Base-by-base conservation (phyloP, 1,140 invertebrate genomes). In the Chelonus insularis region DNA sequence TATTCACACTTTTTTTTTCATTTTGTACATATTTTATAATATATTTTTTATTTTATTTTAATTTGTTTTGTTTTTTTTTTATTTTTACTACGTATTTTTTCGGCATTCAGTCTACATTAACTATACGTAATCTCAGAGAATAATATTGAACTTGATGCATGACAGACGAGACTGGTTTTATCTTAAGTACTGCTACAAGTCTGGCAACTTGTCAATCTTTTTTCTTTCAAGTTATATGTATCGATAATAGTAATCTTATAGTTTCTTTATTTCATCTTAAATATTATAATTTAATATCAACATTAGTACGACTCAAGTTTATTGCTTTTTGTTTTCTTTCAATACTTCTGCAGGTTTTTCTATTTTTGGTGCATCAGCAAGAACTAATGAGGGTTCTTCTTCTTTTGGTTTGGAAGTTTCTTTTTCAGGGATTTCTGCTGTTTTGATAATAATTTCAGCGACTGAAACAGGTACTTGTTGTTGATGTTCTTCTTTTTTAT, bases 131-230 rank as follows among this genome's bases (percentile, higher is more conserved):
- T 39, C 23, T 23, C 29, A 45, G 23, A 20, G 41, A 63, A 48
- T 50, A 62, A 59, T 45, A 66, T 64, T 58, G 51, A 63, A 64
- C 66, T 68, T 58, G 65, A 63, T 62, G 57, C 48, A 63, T 41
- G 20, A 65, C 64, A 61, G 67, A 66, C 72, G 69, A 76, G 71
- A 72, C 72, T 72, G 75, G 71, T 51, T 48, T 39, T 51, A 9
- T 14, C 25, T 39, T 29, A 39, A 32, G 21, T 18, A 16, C 51
- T 9, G 23, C 16, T 20, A 34, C 75, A 59, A 74, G 74, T 69
- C 67, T 65, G 60, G 67, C 48, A 52, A 36, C 18, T 51, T 58
- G 32, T 29, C 25, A 29, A 29, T 29, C 25, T 29, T 29, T 7
- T 29, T 7, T 29, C 25, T 7, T 29, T 29, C 25, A 29, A 29